phyloP scores from a whole-genome alignment of 2,797 vertebrate species.

The Sebastolobus altivelis region DNA sequence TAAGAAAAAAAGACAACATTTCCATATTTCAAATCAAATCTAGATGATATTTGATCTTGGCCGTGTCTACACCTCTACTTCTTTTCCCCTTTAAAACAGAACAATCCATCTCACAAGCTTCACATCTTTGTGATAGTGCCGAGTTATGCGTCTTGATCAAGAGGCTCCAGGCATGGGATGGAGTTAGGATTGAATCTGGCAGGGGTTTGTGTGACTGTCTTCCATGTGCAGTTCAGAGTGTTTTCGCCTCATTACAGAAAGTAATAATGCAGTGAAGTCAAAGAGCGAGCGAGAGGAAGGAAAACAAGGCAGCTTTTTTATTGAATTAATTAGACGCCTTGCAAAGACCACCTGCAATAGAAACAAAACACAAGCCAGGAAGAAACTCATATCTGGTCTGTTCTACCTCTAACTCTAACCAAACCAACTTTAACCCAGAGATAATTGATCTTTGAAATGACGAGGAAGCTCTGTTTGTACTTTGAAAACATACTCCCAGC shows the following conservation, averaged over 20 bases:
- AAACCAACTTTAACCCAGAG: constrained; percentile 57
- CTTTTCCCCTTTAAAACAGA: constrained; percentile 17
- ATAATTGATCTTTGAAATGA: constrained; percentile 60
- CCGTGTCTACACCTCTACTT: constrained; percentile 1
- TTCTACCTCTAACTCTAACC: constrained; percentile 52
- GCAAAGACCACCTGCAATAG: constrained; percentile 84
- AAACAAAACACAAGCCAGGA: constrained; percentile 71
- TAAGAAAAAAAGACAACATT: neutral
- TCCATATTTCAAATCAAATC: constrained; percentile 1
- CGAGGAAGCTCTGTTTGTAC: constrained; percentile 55
- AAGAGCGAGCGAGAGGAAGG: constrained; percentile 73
- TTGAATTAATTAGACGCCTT: constrained; percentile 84
- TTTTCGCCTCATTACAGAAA: constrained; percentile 86
- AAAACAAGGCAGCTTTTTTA: constrained; percentile 83
- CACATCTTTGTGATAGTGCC: constrained; percentile 40
- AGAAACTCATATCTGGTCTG: constrained; percentile 62
- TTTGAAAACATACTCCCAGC: constrained; percentile 56
- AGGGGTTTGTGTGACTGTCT: constrained; percentile 65
- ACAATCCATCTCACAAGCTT: constrained; percentile 46
- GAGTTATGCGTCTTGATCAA: constrained; percentile 66
- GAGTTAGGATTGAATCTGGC: constrained; percentile 62
- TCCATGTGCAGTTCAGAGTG: constrained; percentile 80
- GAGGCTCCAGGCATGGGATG: constrained; percentile 54
- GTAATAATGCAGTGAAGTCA: constrained; percentile 88
- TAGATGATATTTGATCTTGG: neutral